Conservation (phyloP, 2,888 invertebrate species). For the Rhagophthalmus giganteus region DNA sequence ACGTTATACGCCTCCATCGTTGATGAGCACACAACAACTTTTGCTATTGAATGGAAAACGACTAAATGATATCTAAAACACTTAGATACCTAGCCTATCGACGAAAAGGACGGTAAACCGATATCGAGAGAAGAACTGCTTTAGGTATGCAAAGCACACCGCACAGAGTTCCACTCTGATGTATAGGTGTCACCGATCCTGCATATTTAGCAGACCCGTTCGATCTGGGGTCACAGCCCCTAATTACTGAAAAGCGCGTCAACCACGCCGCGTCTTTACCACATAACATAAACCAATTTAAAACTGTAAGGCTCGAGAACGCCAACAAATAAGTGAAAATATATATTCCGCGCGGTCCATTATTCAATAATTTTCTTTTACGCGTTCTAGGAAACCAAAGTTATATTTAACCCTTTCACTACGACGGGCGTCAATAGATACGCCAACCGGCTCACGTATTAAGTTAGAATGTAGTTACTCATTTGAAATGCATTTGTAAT, state of each 20-base stretch:
- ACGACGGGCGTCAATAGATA: too few species aligned
- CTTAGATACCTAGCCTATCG: constrained; percentile 36
- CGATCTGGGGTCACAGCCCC: constrained; percentile 19
- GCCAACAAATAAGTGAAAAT: background rate
- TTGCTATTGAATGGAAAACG: constrained; percentile 39
- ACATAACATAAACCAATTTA: constrained; percentile 2
- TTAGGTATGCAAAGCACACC: constrained; percentile 43
- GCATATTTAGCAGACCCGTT: constrained; percentile 49
- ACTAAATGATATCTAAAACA: constrained; percentile 44
- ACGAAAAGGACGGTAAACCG: constrained; percentile 14
- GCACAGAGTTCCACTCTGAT: constrained; percentile 42
- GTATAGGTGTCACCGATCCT: constrained; percentile 52
- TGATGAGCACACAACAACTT: constrained; percentile 46
- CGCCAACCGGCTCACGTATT: too few species aligned
- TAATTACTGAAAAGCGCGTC: constrained; percentile 20
- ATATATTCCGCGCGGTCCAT: too few species aligned
- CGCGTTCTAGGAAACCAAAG: too few species aligned
- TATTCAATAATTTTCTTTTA: too few species aligned
- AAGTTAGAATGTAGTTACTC: too few species aligned
- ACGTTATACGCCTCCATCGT: constrained; percentile 40
- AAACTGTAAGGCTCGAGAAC: background rate
- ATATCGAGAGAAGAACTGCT: constrained; percentile 25
- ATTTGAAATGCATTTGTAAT: too few species aligned
- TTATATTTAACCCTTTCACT: too few species aligned
- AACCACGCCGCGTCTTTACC: constrained; percentile 8